Conservation (phyloP, 2,113 vertebrate genomes). For the Malurus melanocephalus region DNA sequence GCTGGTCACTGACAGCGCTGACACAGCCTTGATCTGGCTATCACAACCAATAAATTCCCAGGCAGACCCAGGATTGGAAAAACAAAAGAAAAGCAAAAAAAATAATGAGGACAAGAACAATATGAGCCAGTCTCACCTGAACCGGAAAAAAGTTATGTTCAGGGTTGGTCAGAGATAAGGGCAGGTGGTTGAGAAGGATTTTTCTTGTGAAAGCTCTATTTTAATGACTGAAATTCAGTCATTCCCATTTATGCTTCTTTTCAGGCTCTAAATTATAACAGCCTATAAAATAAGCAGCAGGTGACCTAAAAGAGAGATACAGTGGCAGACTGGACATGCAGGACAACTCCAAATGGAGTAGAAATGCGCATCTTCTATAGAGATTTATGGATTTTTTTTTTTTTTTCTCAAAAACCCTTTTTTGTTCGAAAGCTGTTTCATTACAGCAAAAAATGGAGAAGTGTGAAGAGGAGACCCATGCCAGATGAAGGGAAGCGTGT, state of each 20-base stretch:
- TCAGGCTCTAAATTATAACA: background rate
- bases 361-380: background rate
- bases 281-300: background rate
- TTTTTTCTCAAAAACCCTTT: background rate
- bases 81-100: background rate
- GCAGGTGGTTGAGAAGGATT: background rate
- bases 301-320: background rate
- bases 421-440: background rate
- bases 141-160: background rate
- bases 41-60: background rate
- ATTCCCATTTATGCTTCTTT: conserved; percentile 13
- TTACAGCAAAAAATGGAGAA: background rate
- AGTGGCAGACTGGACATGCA: background rate
- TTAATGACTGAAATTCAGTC: background rate
- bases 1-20: background rate
- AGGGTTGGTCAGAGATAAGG: conserved; percentile 13
- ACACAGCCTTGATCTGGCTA: background rate
- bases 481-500: conserved; percentile 16
- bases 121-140: background rate
- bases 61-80: background rate
- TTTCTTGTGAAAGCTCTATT: background rate
- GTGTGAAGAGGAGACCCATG: background rate
- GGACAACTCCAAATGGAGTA: background rate
- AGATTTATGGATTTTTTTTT: background rate
- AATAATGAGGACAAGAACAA: background rate